These are phyloP conservation scores for Selene dorsalis DNA, from an alignment of 2,797 vertebrate genomes.

Conservation along the genomic window DNA sequence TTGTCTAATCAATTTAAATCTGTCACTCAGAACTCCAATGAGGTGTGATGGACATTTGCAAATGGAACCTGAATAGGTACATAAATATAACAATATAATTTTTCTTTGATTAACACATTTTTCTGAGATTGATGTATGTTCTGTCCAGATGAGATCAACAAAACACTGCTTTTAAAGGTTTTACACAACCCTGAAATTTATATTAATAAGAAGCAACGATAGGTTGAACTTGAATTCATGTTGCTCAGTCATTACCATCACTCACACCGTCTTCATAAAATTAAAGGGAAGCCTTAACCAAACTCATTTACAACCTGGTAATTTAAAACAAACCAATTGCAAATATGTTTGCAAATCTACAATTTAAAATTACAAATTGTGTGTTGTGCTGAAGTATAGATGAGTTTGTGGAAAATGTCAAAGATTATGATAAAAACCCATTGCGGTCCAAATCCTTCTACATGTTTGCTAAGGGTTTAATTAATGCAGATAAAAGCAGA, in stretches of 20 bases:
- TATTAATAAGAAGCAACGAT: slow-evolving; percentile 2
- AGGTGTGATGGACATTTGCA: not conserved
- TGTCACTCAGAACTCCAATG: not conserved
- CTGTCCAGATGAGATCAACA: not conserved
- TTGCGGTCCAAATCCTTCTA: not conserved
- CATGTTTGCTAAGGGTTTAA: slow-evolving; percentile 8
- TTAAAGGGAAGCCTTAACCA: not conserved
- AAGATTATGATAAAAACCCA: not conserved
- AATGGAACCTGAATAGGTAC: not conserved
- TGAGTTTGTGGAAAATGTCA: not conserved
- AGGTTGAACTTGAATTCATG: not conserved
- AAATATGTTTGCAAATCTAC: not conserved
- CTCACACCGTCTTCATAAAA: not conserved
- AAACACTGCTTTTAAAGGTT: not conserved
- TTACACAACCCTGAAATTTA: not conserved
- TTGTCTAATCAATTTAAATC: not conserved
- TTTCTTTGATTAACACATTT: not conserved
- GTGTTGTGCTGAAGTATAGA: not conserved
- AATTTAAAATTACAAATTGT: not conserved
- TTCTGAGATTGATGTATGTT: not conserved
- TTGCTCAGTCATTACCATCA: not conserved
- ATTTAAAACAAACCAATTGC: not conserved
- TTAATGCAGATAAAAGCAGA: slow-evolving; percentile 27
- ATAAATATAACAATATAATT: not conserved
- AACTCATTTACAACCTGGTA: not conserved